These are phyloP conservation scores for Phocoena phocoena DNA, from an alignment of 2,113 vertebrate genomes.

Conservation along the genomic window DNA sequence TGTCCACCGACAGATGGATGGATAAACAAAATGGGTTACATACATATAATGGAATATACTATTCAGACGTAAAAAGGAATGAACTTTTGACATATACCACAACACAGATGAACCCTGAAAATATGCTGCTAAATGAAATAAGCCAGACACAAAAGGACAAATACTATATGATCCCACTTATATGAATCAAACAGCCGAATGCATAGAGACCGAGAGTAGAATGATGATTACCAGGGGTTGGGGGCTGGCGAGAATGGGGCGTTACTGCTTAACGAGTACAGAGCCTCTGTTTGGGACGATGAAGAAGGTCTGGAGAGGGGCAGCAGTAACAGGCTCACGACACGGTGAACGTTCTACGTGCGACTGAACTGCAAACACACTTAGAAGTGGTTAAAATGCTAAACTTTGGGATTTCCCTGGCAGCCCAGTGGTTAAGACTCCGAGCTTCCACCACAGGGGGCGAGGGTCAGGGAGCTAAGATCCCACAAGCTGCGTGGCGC, in stretches of 20 bases:
- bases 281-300: background rate
- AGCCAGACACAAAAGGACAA: background rate
- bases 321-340: too few species aligned
- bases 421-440: too few species aligned
- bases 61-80: background rate
- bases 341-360: background rate
- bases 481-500: too few species aligned
- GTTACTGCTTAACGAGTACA: background rate
- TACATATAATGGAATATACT: background rate
- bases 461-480: too few species aligned
- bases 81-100: background rate
- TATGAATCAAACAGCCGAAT: background rate
- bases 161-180: background rate
- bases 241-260: too few species aligned
- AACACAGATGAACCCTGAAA: background rate
- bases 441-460: too few species aligned
- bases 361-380: background rate
- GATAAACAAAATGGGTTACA: background rate
- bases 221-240: background rate
- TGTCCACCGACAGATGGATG: background rate
- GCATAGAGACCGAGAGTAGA: background rate
- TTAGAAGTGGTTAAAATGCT: background rate
- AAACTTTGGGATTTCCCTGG: background rate
- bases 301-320: background rate
- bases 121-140: background rate